Base-by-base conservation (phyloP, 2,113 vertebrate species). In the Synodontis membranacea region DNA sequence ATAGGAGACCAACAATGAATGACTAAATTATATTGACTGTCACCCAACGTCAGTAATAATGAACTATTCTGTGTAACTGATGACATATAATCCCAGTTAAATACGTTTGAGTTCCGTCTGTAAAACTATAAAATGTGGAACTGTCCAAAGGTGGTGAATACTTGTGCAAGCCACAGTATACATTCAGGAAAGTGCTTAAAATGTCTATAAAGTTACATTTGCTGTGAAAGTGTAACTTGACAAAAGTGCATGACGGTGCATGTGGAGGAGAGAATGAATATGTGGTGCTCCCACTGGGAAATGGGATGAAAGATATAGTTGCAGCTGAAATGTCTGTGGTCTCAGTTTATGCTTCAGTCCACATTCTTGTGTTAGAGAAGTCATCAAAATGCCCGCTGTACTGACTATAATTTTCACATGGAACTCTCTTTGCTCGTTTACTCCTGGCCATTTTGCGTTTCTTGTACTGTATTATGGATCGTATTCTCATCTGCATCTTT, bases 201-300 rank as follows among this genome's bases (percentile, higher is more conserved):
- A 56, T 79, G 39, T 81, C 23, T 60, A 60, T 81, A 17, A 81
- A 60, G 80, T 81, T 39, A 44, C 44, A 60, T 60, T 81, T n/a
- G 12, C 37, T 60, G 56, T 81, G 54, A 81, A 62, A 44, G 52
- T 60, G 56, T 60, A 81, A 62, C 80, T 81, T 81, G 48, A 60
- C 56, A 62, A 62, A 42, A 62, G 37, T 42, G 54, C 56, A 42
- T 81, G 12, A 42, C 15, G 37, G 80, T 58, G 56, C 80, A 58
- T 81, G 79, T 81, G 80, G 80, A 44, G 54, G 37, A 62, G 37
- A 39, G 39, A 81, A 81, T 81, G 80, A 81, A 56, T 28, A 14
- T 60, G 39, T 81, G 80, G 37, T 62, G 80, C 80, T 81, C 80
- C 80, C 80, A 81, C 54, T 81, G 80, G 80, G 80, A 58, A 60